Evolutionary conservation across 1,140 invertebrate genomes (phyloP).

Genomic region (Leptinotarsa texana): DNA sequence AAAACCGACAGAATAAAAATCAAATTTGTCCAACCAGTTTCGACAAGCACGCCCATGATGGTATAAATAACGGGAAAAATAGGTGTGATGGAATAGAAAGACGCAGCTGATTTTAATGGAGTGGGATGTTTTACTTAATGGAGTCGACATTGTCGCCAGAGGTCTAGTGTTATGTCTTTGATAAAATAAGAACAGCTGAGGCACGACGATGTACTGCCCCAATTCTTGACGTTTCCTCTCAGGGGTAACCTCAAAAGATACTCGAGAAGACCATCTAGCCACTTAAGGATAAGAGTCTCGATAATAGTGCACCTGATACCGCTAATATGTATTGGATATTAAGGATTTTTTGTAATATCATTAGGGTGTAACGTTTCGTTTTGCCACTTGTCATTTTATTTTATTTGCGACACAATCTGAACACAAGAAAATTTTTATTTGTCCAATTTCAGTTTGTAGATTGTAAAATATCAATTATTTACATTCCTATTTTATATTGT

Average conservation of each 20-base stretch:
- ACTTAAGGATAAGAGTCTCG: slow-evolving; percentile 16
- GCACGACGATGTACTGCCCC: neutral
- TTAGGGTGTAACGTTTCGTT: neutral
- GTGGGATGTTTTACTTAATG: slow-evolving; percentile 35
- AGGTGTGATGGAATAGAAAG: slow-evolving; percentile 22
- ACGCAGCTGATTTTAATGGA: slow-evolving; percentile 37
- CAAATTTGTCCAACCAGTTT: slow-evolving; percentile 2
- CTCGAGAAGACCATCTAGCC: neutral
- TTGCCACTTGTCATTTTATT: no score
- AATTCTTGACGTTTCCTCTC: neutral
- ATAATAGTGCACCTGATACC: neutral
- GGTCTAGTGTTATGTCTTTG: slow-evolving; percentile 31
- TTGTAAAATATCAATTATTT: no score
- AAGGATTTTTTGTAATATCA: neutral
- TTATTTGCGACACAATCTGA: no score
- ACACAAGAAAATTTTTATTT: no score
- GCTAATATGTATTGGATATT: neutral
- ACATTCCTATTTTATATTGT: no score
- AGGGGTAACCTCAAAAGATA: neutral
- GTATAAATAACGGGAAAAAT: slow-evolving; percentile 14
- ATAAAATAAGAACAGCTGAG: slow-evolving; percentile 37
- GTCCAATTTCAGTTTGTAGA: no score
- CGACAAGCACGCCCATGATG: slow-evolving; percentile 21
- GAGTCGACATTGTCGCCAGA: slow-evolving; percentile 28
- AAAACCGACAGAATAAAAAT: neutral